These are phyloP conservation scores for Falco cherrug DNA, from an alignment of 2,797 vertebrate genomes.

Conservation along the genomic window DNA sequence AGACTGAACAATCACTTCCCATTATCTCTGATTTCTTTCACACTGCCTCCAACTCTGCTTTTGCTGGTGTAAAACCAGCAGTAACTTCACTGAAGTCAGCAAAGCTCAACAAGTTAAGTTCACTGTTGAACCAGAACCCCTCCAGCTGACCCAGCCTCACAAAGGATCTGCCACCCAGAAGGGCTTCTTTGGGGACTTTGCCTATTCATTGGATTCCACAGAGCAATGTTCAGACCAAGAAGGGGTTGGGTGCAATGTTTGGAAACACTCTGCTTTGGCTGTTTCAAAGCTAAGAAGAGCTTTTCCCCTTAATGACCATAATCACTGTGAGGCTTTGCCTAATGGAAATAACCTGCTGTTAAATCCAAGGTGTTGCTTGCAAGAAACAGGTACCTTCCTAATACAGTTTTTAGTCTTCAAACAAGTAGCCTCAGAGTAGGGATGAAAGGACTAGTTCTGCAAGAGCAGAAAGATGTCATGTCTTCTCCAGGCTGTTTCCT, in stretches of 20 bases:
- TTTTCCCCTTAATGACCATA: neutral
- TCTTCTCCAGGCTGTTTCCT: neutral
- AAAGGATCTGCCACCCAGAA: neutral
- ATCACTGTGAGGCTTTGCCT: neutral
- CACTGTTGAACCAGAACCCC: neutral
- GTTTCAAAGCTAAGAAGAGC: neutral
- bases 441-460: neutral
- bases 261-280: neutral
- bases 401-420: neutral
- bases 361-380: neutral
- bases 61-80: neutral
- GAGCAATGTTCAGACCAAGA: neutral
- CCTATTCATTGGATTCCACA: neutral
- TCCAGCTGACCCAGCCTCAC: neutral
- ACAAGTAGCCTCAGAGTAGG: neutral
- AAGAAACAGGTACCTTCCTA: neutral
- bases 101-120: neutral
- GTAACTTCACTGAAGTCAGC: neutral
- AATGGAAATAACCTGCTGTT: neutral
- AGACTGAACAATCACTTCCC: neutral
- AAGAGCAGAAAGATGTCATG: neutral
- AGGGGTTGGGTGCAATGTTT: neutral
- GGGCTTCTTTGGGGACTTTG: neutral
- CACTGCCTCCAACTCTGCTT: neutral
- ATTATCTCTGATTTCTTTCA: neutral